Conservation (phyloP, 2,888 invertebrate genomes). For the Ectobius pallidus region DNA sequence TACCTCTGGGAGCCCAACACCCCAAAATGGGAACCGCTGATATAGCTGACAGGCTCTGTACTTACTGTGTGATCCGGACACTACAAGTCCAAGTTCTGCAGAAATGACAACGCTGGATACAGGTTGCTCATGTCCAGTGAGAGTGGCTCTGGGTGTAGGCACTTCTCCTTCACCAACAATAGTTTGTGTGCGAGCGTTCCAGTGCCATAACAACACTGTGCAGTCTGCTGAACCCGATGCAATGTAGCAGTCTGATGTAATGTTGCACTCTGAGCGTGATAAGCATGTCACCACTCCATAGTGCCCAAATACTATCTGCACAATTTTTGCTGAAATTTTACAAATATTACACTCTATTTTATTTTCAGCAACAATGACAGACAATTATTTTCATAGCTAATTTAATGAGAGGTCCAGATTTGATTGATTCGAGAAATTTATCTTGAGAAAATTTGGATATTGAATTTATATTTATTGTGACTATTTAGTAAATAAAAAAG, state of each 20-base stretch:
- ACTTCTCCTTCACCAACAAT: constrained; percentile 96
- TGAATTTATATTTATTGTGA: too few relatives aligned
- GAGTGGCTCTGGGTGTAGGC: constrained; percentile 94
- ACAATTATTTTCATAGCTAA: too few relatives aligned
- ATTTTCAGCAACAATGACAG: too few relatives aligned
- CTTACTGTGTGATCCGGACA: constrained; percentile 84
- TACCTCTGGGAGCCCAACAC: too few relatives aligned
- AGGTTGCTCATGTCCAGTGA: constrained; percentile 97
- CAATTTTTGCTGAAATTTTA: constrained; percentile 88
- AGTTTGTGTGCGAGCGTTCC: constrained; percentile 96
- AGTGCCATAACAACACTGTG: constrained; percentile 98
- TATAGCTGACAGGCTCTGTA: constrained; percentile 29
- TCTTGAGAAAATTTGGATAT: too few relatives aligned
- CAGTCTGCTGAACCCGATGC: constrained; percentile 98
- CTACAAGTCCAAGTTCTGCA: constrained; percentile 96
- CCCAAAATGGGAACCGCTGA: background rate
- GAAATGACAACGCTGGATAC: constrained; percentile 96
- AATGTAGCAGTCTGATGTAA: constrained; percentile 98
- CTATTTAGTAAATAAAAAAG: too few relatives aligned
- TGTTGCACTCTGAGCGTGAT: constrained; percentile 96
- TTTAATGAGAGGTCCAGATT: too few relatives aligned
- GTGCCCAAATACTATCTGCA: constrained; percentile 98
- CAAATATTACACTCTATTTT: too few relatives aligned
- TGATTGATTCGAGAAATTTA: too few relatives aligned
- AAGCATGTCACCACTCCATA: constrained; percentile 98